Base-by-base conservation (phyloP, 2,113 vertebrate genomes). In the Sinocyclocheilus anshuiensis region DNA sequence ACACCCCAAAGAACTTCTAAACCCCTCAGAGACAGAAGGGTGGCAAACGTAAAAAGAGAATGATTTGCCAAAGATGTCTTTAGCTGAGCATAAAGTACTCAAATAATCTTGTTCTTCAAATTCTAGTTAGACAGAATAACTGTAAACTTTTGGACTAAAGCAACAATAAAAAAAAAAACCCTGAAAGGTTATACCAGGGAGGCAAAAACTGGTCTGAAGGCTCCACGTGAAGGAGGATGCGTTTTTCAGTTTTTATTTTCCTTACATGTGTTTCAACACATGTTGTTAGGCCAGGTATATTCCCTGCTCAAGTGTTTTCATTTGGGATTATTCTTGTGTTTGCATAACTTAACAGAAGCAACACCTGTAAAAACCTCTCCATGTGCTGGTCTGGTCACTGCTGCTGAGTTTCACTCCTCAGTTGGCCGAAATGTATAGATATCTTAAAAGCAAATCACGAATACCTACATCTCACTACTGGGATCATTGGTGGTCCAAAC, bases 291-390 rank as follows among this genome's bases (percentile, higher is more conserved):
- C 10, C 26, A 36, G 29, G 26, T 78, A 57, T 78, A 29, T 63
- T 42, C 55, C 39, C 12, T 16, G 18, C 39, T 74, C 29, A 18
- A 15, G 22, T 39, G 91, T 20, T 65, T 76, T 79, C 48, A 39
- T 85, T 91, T 86, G n/a, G 42, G 84, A 88, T 87, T 79, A 83
- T 87, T 87, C 15, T 81, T 84, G 83, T 83, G 81, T 88, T 77
- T 89, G 59, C 85, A 84, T 63, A 88, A 55, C 86, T 91, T 92
- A 90, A 90, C 89, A 89, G 89, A 84, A 74, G 88, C 86, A 90
- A 90, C 91, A 93, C 10, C 53, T 78, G 77, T 78, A 59, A 78
- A 78, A 57, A 78, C 36, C 33, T 24, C 24, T 55, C 39, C 61
- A 48, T 65, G 79, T 50, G 24, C 39, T 67, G n/a, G n/a, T 65